Conservation (phyloP, 2,888 invertebrate species). For the Pseudolycoriella hygida region DNA sequence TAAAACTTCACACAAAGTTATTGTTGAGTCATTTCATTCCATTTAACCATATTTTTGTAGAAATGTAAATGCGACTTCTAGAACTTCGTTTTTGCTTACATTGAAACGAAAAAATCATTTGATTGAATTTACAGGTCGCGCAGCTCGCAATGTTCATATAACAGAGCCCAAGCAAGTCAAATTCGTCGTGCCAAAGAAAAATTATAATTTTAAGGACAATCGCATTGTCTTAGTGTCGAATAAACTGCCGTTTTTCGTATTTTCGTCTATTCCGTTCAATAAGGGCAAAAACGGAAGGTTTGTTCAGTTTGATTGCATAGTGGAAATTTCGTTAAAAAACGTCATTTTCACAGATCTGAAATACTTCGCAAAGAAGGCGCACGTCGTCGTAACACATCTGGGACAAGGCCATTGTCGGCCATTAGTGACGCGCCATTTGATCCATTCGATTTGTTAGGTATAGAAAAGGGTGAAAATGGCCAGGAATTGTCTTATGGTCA, state of each 20-base stretch:
- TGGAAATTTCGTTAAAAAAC: slow-evolving; percentile 7
- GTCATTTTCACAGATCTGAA: slow-evolving; percentile 33
- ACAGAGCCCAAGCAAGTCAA: slow-evolving; percentile 39
- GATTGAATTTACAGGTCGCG: no score
- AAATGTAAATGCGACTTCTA: background rate
- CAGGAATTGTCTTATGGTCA: slow-evolving; percentile 86
- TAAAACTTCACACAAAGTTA: no score
- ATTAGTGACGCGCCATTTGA: slow-evolving; percentile 65
- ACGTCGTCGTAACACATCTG: slow-evolving; percentile 63
- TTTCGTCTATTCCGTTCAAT: slow-evolving; percentile 73
- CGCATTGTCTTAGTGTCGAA: slow-evolving; percentile 65
- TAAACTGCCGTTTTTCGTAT: slow-evolving; percentile 68
- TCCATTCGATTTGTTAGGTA: slow-evolving; percentile 70
- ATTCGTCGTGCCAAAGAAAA: slow-evolving; percentile 39
- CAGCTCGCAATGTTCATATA: slow-evolving; percentile 20
- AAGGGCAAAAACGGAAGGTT: slow-evolving; percentile 47
- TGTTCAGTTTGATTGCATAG: slow-evolving; percentile 14
- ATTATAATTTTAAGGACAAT: slow-evolving; percentile 57
- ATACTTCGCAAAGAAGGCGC: slow-evolving; percentile 47
- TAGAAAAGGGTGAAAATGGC: slow-evolving; percentile 64
- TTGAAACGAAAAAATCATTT: no score
- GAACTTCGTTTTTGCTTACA: no score
- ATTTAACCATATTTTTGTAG: no score
- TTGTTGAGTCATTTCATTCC: no score
- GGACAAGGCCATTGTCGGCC: slow-evolving; percentile 64